A percentile compares a stretch with the other conserved stretches of the same genome.
These are phyloP conservation scores for Phyto melanocephala DNA, from an alignment of 2,888 invertebrate genomes.

Conservation along the genomic window DNA sequence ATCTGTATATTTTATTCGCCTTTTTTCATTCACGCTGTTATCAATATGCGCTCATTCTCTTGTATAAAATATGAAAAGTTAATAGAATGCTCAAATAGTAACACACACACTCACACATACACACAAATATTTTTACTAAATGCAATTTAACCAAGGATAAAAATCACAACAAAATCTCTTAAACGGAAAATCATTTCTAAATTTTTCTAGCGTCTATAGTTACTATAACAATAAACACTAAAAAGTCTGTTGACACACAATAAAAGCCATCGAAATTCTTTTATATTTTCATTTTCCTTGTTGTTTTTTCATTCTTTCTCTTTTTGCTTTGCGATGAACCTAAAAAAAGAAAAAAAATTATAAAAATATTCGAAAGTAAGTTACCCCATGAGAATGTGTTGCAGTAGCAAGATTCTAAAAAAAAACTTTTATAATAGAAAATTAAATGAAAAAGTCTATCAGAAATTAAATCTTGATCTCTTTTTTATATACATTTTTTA, in stretches of 20 bases:
- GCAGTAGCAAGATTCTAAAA: background rate
- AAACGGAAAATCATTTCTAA: slow-evolving; percentile 53
- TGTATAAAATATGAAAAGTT: slow-evolving; percentile 64
- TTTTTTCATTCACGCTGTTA: too few relatives aligned
- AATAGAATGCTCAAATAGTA: slow-evolving; percentile 57
- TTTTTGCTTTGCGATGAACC: slow-evolving; percentile 18
- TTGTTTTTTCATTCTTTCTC: too few relatives aligned
- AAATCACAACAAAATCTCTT: background rate
- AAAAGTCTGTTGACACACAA: slow-evolving; percentile 64
- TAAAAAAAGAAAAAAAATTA: background rate
- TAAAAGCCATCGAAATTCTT: slow-evolving; percentile 61
- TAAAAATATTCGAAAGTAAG: slow-evolving; percentile 14
- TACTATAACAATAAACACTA: slow-evolving; percentile 63
- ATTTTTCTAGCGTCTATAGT: slow-evolving; percentile 49
- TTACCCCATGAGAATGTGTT: slow-evolving; percentile 12
- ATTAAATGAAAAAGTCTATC: slow-evolving; percentile 65
- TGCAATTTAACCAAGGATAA: slow-evolving; percentile 61
- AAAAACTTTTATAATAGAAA: slow-evolving; percentile 37
- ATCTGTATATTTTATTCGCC: too few relatives aligned
- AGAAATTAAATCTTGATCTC: slow-evolving; percentile 61
- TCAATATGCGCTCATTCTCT: too few relatives aligned
- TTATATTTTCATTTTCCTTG: slow-evolving; percentile 19
- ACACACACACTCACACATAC: background rate
- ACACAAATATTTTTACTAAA: slow-evolving; percentile 52
- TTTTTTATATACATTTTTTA: background rate